Evolutionary conservation across 2,113 vertebrate species (phyloP).

Genomic region (Epinephelus moara): DNA sequence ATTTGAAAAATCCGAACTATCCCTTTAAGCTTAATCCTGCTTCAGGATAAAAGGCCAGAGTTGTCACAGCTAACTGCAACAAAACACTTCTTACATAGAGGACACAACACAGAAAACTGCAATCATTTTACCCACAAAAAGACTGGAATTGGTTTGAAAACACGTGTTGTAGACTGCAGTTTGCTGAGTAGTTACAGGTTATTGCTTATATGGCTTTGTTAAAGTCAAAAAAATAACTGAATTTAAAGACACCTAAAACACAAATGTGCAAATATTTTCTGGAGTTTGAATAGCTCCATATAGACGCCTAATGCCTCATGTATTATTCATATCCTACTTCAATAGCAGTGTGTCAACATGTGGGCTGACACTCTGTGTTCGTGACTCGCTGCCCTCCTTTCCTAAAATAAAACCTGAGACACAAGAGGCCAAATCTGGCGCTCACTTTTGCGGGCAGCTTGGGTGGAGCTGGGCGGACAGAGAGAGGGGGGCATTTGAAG

Average conservation of each 20-base stretch:
- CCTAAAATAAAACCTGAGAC: slow-evolving; percentile 76
- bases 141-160: background rate
- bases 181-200: background rate
- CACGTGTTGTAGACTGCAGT: background rate
- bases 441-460: slow-evolving; percentile 34
- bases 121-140: background rate
- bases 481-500: background rate
- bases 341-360: slow-evolving; percentile 62
- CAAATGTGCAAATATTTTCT: background rate
- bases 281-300: background rate
- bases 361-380: slow-evolving; percentile 50
- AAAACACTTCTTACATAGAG: background rate
- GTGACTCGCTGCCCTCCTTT: slow-evolving; percentile 76
- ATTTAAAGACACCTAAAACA: background rate
- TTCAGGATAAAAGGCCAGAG: slow-evolving; percentile 1
- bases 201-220: background rate
- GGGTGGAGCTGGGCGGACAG: background rate
- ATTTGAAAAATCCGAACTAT: too few relatives aligned
- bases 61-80: background rate
- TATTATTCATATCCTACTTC: slow-evolving; percentile 36
- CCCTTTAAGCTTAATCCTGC: background rate
- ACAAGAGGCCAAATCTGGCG: slow-evolving; percentile 60
- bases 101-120: background rate
- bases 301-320: background rate
- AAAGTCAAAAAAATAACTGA: background rate